Conservation (phyloP, 2,888 invertebrate genomes). For the Drosophila melanosoma region DNA sequence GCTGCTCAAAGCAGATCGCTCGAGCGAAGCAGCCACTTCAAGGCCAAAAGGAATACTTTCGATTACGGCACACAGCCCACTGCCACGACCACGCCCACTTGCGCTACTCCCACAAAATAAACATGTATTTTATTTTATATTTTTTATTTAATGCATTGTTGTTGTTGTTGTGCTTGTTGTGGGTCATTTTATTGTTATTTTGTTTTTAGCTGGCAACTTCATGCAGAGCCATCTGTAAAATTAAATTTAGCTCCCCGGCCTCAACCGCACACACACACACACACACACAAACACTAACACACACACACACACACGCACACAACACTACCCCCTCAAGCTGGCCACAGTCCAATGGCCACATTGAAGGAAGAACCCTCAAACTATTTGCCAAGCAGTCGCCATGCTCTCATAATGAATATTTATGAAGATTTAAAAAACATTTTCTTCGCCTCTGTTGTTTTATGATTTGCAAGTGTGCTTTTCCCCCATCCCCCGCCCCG, state of each 20-base stretch:
- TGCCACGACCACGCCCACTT: background rate
- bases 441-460: slow-evolving; percentile 83
- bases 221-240: slow-evolving; percentile 71
- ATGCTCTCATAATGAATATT: slow-evolving; percentile 82
- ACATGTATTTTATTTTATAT: slow-evolving; percentile 17
- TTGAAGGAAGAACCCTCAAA: slow-evolving; percentile 58
- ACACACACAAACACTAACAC: background rate
- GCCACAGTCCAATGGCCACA: slow-evolving; percentile 48
- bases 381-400: slow-evolving; percentile 69
- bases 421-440: slow-evolving; percentile 83
- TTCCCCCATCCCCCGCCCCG: background rate
- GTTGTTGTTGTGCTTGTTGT: slow-evolving; percentile 32
- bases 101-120: background rate
- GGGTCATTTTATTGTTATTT: slow-evolving; percentile 57
- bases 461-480: slow-evolving; percentile 82
- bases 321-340: background rate
- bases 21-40: slow-evolving; percentile 19
- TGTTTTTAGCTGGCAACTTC: slow-evolving; percentile 61
- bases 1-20: slow-evolving; percentile 27
- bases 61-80: slow-evolving; percentile 1
- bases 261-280: slow-evolving; percentile 4
- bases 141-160: slow-evolving; percentile 14
- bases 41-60: slow-evolving; percentile 27
- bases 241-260: slow-evolving; percentile 55
- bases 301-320: background rate